Percentiles rank a stretch among this genome's conserved stretches.
These are phyloP conservation scores for Hormiphora californensis DNA, from an alignment of 37 sponge, comb jelly and placozoan genomes.

Conservation along the genomic window DNA sequence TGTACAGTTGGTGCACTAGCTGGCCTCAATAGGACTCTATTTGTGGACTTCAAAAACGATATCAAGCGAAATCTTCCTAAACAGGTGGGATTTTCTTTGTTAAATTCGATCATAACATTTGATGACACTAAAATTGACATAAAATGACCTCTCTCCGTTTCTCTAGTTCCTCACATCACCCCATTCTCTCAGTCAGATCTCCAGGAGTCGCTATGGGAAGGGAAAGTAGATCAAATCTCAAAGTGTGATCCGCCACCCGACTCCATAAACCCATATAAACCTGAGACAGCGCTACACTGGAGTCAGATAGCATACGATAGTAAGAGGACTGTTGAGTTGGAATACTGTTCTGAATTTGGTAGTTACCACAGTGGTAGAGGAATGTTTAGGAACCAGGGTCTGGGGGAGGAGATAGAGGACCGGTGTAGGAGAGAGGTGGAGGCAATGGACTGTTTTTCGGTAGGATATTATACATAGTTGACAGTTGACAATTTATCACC, in stretches of 20 bases:
- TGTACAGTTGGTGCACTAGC: too few relatives aligned
- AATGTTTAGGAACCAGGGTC: background rate
- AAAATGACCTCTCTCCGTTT: too few relatives aligned
- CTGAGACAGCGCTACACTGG: background rate
- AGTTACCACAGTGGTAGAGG: background rate
- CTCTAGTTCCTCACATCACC: too few relatives aligned
- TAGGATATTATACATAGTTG: background rate
- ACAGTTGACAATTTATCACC: background rate
- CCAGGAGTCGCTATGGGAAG: background rate
- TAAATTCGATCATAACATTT: too few relatives aligned
- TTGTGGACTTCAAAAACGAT: too few relatives aligned
- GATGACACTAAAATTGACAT: too few relatives aligned
- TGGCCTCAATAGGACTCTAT: too few relatives aligned
- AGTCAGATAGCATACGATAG: background rate
- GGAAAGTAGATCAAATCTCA: background rate
- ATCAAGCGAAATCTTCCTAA: too few relatives aligned
- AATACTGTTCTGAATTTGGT: background rate
- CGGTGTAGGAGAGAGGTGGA: background rate
- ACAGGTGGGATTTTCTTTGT: too few relatives aligned
- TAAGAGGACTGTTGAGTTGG: background rate
- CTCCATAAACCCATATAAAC: background rate
- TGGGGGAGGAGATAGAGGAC: conserved; percentile 14
- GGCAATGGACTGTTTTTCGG: background rate
- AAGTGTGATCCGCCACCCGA: background rate
- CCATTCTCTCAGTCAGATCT: background rate